These are phyloP conservation scores for Agelaius phoeniceus DNA, from an alignment of 2,113 vertebrate genomes.

Conservation along the genomic window DNA sequence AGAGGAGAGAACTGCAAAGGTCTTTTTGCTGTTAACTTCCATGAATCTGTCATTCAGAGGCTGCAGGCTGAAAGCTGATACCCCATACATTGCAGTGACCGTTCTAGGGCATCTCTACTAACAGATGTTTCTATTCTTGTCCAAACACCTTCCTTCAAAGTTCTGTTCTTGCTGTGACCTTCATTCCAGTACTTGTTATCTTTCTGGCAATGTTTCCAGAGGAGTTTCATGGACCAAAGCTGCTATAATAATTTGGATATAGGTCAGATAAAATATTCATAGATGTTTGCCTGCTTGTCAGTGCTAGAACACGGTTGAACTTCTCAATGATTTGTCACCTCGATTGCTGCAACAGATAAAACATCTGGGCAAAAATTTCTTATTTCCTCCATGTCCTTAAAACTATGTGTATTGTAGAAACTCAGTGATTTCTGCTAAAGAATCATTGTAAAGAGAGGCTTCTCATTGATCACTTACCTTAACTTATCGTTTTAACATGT, in stretches of 20 bases:
- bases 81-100: constrained; percentile 34
- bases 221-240: constrained; percentile 16
- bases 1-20: not conserved
- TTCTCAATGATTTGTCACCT: not conserved
- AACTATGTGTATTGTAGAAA: not conserved
- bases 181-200: constrained; percentile 53
- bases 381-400: not conserved
- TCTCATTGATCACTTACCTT: not conserved
- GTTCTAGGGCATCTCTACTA: constrained; percentile 61
- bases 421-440: not conserved
- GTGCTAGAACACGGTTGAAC: not conserved
- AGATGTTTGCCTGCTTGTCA: not conserved
- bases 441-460: not conserved
- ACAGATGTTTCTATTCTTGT: constrained; percentile 70
- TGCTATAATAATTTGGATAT: constrained; percentile 30
- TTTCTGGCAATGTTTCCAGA: constrained; percentile 53
- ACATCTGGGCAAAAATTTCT: not conserved
- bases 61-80: constrained; percentile 48
- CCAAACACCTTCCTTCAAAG: constrained; percentile 64
- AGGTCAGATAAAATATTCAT: constrained; percentile 48
- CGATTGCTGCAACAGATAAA: not conserved
- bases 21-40: constrained; percentile 22
- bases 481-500: not conserved
- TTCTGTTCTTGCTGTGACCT: constrained; percentile 58
- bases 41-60: constrained; percentile 44